Conservation (phyloP, 2,888 invertebrate species). For the Actias luna region DNA sequence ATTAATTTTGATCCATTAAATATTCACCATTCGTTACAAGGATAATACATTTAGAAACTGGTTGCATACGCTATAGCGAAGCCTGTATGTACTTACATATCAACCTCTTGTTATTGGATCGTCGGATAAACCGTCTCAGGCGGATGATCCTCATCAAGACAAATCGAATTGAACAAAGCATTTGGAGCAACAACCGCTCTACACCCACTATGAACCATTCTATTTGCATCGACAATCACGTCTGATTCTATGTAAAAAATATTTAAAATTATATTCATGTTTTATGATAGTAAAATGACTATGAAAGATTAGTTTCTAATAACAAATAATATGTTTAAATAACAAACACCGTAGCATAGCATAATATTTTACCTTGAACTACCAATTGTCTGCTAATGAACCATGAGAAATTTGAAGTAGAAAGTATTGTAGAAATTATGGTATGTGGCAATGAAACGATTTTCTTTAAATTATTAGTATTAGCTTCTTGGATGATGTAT, state of each 20-base stretch:
- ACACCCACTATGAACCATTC: conserved; percentile 37
- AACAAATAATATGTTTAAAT: not conserved
- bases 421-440: not conserved
- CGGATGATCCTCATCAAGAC: conserved; percentile 52
- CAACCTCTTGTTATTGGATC: conserved; percentile 30
- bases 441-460: not conserved
- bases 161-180: conserved; percentile 48
- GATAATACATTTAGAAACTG: not conserved
- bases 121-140: conserved; percentile 25
- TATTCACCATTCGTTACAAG: not conserved
- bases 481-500: not conserved
- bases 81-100: not conserved
- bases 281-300: too few relatives aligned
- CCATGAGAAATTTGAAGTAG: not conserved
- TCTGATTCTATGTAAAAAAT: not conserved
- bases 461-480: not conserved
- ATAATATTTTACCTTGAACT: not conserved
- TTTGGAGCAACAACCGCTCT: conserved; percentile 49
- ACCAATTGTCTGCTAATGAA: not conserved
- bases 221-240: conserved; percentile 9
- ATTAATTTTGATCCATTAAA: not conserved
- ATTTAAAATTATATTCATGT: too few relatives aligned
- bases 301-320: too few relatives aligned
- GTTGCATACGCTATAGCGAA: not conserved
- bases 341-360: not conserved